Evolutionary conservation across 2,113 vertebrate species (phyloP), one percentile per base, ranked within the genome.

Genomic region (Rhadina sibilatrix): DNA sequence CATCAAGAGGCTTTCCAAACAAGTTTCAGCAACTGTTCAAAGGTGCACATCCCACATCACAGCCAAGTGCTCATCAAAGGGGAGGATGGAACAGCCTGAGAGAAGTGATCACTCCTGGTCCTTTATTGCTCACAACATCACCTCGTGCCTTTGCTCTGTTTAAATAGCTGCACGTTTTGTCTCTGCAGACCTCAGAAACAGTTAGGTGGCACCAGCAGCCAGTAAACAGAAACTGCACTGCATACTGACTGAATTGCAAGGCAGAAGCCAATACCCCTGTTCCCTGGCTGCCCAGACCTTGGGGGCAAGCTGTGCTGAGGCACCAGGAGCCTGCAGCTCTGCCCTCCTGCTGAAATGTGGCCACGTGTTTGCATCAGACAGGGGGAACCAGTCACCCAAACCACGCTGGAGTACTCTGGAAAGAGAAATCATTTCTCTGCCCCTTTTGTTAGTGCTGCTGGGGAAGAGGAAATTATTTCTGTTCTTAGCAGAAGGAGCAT

Each of bases 1-100:
- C 71, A 88, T 66, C 84, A 74, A 90, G 90, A 85, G 35, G 30
- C 23, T 93, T 93, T 57, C 79, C 82, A 94, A 85, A 80, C 7
- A 3, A 47, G 31, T 63, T 91, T 61, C 46, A 3, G 78, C 66
- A 74, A 59, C 54, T 38, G 70, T 50, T 94, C 78, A 88, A 85
- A 91, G 63, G 87, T 61, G 10, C 83, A 38, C 69, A 74, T 77
- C 49, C 15, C 85, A 63, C 61, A 80, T 30, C 59, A 14, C 38
- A 38, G 71, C 4, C 54, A 74, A 50, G 76, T 16, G 59, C 19
- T 77, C 78, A 54, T 71, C 76, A 37, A 56, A 82, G 59, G 59
- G 21, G 93, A n/a, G 71, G 72, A 30, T 0, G 4, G 44, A 91
- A 78, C 40, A 72, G 70, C 30, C 77, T 79, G 64, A 64, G 71